Evolutionary conservation across 2,888 invertebrate genomes (phyloP), one percentile per base, ranked within the genome.

Genomic region (Salpingus planirostris): DNA sequence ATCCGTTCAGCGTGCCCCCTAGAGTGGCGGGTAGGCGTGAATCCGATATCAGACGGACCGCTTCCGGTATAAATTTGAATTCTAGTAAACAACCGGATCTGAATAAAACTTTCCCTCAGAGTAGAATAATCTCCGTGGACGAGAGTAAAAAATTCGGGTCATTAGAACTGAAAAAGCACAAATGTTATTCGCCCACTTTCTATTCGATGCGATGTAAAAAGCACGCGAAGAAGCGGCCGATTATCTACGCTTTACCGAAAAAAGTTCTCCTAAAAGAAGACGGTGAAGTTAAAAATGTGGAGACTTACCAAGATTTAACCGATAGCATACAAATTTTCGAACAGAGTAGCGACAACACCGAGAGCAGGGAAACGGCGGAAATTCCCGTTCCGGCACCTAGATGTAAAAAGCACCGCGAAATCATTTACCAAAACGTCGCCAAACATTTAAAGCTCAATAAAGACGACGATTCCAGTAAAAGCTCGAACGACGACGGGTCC

Each of bases 271-370:
- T n/a, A n/a, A n/a, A n/a, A n/a, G n/a, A n/a, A n/a, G n/a, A n/a
- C n/a, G 49, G 43, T 27, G 47, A 50, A 13, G 11, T 46, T 13
- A 39, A 36, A 27, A 15, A 37, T 11, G 10, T 25, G 3, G 29
- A 29, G 5, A 64, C 63, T 36, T 78, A 76, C 57, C 74, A 80
- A 57, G 76, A 79, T 54, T 60, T 79, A 32, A 76, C 74, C 24
- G 78, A 78, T 54, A 77, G 77, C 10, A 76, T 78, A 42, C 78
- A 78, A 62, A 71, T 78, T 14, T 74, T 72, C 39, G 78, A 78
- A 57, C 70, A 71, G 40, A 66, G 59, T 27, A 51, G 57, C 13
- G 55, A 63, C 30, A 53, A 49, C 33, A 36, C 49, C 10, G 52
- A 55, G 37, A 49, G 52, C 31, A 34, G 8, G 6, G 6, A 7